phyloP scores from a whole-genome alignment of 1,140 invertebrate genomes.

The Heliconius eleuchia region DNA sequence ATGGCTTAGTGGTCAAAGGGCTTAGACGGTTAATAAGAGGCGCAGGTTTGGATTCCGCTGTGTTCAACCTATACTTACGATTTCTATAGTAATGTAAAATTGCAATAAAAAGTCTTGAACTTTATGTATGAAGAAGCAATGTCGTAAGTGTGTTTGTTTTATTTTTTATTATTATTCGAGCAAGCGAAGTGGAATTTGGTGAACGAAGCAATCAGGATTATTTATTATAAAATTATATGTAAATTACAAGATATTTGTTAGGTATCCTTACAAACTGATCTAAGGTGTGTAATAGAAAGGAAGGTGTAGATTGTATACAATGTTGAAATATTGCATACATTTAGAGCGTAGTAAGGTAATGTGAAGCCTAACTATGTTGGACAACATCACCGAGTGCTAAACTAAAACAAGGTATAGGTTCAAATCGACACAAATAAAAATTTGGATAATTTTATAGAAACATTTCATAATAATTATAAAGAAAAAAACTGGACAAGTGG shows the following conservation, averaged over 20 bases:
- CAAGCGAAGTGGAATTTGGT: neutral
- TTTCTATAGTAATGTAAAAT: no score
- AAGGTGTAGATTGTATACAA: neutral
- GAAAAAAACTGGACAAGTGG: no score
- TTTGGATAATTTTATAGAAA: no score
- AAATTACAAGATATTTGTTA: neutral
- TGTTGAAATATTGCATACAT: neutral
- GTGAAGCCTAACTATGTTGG: neutral
- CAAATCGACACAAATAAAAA: no score
- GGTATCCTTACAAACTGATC: neutral
- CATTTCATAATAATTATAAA: no score
- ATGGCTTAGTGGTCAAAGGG: no score
- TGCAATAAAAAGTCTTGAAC: no score
- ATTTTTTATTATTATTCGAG: neutral
- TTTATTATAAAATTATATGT: neutral
- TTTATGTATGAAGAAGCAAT: no score
- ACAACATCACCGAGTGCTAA: neutral
- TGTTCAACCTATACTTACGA: no score
- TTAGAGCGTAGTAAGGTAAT: neutral
- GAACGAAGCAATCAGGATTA: neutral
- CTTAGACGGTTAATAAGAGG: no score
- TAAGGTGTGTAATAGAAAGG: constrained; percentile 3
- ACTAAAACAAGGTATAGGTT: neutral
- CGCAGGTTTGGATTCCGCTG: no score
- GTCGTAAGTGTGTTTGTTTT: no score